phyloP scores from a whole-genome alignment of 2,888 invertebrate genomes.

The Gnatocerus cornutus region DNA sequence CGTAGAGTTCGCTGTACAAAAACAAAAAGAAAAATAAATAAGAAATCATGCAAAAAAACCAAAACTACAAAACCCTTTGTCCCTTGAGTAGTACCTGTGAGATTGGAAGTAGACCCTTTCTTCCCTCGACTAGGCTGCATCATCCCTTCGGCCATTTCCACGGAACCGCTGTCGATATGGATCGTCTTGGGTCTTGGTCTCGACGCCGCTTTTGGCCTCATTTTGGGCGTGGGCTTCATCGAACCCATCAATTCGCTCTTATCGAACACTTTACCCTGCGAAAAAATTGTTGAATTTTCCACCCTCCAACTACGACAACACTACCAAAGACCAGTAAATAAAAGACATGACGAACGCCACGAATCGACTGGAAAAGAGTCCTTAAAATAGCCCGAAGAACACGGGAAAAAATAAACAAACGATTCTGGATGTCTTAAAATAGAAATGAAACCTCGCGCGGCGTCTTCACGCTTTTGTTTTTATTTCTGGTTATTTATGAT shows the following conservation, averaged over 20 bases:
- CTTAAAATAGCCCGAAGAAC: conserved; percentile 39
- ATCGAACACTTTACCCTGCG: conserved; percentile 86
- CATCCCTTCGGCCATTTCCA: conserved; percentile 85
- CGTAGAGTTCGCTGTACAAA: conserved; percentile 71
- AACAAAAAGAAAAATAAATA: conserved; percentile 52
- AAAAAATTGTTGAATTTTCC: conserved; percentile 48
- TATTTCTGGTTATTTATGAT: conserved; percentile 35
- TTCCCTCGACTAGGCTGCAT: conserved; percentile 82
- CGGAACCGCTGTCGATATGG: conserved; percentile 87
- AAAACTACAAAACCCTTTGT: not conserved
- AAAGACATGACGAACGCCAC: conserved; percentile 63
- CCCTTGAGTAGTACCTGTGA: conserved; percentile 77
- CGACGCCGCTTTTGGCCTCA: conserved; percentile 77
- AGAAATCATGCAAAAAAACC: conserved; percentile 42
- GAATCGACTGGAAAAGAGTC: conserved; percentile 12
- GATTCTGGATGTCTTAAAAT: conserved; percentile 31
- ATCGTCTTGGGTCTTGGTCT: conserved; percentile 92
- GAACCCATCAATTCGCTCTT: conserved; percentile 77
- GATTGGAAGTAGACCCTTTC: conserved; percentile 87
- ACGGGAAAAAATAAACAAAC: conserved; percentile 20
- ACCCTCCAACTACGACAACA: not conserved
- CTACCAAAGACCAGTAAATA: conserved; percentile 66
- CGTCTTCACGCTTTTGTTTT: conserved; percentile 20
- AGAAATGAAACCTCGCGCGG: conserved; percentile 15
- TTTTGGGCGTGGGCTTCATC: conserved; percentile 77